phyloP scores from a whole-genome alignment of 2,888 invertebrate species.

The Octodonta nipae region DNA sequence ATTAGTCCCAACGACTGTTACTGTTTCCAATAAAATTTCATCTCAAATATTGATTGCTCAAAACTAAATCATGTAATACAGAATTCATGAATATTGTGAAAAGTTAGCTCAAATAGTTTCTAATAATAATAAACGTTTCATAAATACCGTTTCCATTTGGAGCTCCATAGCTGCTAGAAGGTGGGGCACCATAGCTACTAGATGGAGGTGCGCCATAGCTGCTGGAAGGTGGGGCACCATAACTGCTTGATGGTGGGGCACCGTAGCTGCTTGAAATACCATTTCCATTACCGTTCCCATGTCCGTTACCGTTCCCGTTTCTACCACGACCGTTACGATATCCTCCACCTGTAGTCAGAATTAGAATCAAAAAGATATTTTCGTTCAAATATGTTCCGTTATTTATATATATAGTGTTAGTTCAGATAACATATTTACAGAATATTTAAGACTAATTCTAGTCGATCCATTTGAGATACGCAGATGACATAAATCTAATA shows the following conservation, averaged over 20 bases:
- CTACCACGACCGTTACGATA: slow-evolving; percentile 16
- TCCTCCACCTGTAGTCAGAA: slow-evolving; percentile 11
- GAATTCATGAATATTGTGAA: no score
- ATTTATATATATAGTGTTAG: no score
- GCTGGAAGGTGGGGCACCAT: slow-evolving; percentile 18
- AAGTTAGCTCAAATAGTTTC: no score
- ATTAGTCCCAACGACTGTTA: no score
- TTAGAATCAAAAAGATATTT: neutral
- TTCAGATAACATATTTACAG: no score
- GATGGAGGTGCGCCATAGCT: slow-evolving; percentile 26
- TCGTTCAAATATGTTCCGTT: neutral
- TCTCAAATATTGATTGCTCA: no score
- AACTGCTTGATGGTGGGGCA: slow-evolving; percentile 24
- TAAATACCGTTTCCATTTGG: slow-evolving; percentile 19
- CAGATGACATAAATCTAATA: no score
- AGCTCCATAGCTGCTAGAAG: slow-evolving; percentile 20
- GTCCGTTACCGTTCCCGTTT: slow-evolving; percentile 3
- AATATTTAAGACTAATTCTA: no score
- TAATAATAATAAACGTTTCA: no score
- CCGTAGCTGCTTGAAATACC: slow-evolving; percentile 22
- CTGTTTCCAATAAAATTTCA: no score
- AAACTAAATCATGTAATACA: no score
- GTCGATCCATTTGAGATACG: no score
- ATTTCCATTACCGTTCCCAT: slow-evolving; percentile 4
- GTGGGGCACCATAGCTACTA: slow-evolving; percentile 14